Conservation (phyloP, 1,140 invertebrate species). For the Coboldia fuscipes region DNA sequence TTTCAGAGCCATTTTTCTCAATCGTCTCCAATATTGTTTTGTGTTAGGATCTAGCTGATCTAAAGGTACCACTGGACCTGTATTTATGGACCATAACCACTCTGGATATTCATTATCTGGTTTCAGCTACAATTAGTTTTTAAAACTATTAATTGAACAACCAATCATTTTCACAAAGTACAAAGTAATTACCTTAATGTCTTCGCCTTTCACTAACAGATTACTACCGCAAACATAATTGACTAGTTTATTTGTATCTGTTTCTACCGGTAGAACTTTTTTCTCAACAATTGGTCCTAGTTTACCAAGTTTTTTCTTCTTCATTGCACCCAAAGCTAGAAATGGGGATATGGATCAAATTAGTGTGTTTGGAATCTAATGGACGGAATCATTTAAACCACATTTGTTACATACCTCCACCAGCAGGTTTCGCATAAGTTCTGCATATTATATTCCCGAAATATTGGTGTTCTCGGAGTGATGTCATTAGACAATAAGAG, state of each 20-base stretch:
- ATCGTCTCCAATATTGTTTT: slow-evolving; percentile 57
- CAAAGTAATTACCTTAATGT: slow-evolving; percentile 34
- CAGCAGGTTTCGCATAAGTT: no score
- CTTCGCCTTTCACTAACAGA: slow-evolving; percentile 52
- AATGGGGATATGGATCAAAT: no score
- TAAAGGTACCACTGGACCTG: slow-evolving; percentile 31
- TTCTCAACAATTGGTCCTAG: slow-evolving; percentile 37
- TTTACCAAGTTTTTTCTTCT: slow-evolving; percentile 36
- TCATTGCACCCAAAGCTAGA: slow-evolving; percentile 11
- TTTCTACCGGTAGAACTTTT: slow-evolving; percentile 62
- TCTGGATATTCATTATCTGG: slow-evolving; percentile 79
- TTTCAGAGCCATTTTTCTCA: slow-evolving; percentile 34
- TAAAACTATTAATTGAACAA: slow-evolving; percentile 1
- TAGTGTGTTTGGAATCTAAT: no score
- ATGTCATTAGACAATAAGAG: no score
- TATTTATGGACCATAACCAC: slow-evolving; percentile 68
- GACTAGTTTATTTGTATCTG: slow-evolving; percentile 56
- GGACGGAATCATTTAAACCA: no score
- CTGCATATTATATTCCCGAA: no score
- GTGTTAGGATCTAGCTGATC: slow-evolving; percentile 58
- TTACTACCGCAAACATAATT: slow-evolving; percentile 74
- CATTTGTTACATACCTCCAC: no score
- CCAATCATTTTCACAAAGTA: no score
- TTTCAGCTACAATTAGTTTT: slow-evolving; percentile 30
- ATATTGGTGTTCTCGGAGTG: no score